phyloP scores from a whole-genome alignment of 2,797 vertebrate species.

The Cossypha heuglini region DNA sequence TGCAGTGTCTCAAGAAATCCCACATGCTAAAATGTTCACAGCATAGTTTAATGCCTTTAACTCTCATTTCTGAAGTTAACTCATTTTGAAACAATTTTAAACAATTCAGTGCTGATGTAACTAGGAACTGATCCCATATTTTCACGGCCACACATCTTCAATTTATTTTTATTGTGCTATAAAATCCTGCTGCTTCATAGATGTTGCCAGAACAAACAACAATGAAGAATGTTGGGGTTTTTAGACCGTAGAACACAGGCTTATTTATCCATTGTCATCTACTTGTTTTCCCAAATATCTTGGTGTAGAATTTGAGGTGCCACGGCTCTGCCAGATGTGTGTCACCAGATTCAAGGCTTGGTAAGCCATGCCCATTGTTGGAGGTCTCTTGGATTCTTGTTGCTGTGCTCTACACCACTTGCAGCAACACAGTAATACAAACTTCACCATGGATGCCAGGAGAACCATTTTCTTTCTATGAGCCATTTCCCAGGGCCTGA shows the following conservation, averaged over 20 bases:
- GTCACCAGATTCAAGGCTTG: not conserved
- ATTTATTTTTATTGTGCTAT: not conserved
- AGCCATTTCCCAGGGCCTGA: not conserved
- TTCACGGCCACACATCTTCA: not conserved
- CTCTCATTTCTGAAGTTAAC: not conserved
- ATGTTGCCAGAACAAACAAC: conserved; percentile 43
- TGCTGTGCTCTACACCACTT: not conserved
- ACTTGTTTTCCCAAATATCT: not conserved
- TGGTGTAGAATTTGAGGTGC: not conserved
- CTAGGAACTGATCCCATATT: not conserved
- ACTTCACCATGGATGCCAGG: not conserved
- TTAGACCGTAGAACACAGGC: not conserved
- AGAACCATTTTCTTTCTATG: accelerated
- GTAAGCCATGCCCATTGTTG: not conserved
- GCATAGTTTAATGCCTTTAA: not conserved
- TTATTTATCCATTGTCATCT: not conserved
- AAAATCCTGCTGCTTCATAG: not conserved
- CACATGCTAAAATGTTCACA: not conserved
- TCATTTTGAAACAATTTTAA: conserved; percentile 15
- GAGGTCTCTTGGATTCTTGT: not conserved
- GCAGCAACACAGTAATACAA: not conserved
- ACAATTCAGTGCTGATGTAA: not conserved
- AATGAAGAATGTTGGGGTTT: not conserved
- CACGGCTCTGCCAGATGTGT: not conserved
- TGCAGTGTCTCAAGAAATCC: not conserved